Conservation (phyloP, 2,113 vertebrate genomes). For the Diglossa brunneiventris region DNA sequence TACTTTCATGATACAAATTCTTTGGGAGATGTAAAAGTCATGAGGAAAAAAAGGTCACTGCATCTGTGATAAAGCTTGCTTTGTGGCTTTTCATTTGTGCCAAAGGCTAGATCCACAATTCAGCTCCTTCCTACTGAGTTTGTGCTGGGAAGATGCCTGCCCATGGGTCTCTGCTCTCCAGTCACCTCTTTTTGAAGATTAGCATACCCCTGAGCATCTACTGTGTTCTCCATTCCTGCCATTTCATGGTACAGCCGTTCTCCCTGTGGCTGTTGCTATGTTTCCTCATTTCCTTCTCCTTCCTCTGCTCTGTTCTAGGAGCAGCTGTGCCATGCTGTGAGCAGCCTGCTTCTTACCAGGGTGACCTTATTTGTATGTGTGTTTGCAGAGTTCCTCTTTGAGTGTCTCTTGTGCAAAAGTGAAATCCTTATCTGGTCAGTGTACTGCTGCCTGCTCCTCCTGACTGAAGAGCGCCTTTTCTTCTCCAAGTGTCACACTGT, state of each 20-base stretch:
- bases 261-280: background rate
- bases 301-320: background rate
- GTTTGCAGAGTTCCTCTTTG: conserved; percentile 82
- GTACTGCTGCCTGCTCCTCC: conserved; percentile 86
- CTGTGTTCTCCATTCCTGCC: background rate
- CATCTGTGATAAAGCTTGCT: background rate
- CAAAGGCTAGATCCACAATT: background rate
- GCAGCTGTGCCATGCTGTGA: background rate
- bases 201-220: background rate
- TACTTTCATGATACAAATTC: background rate
- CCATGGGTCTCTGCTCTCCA: background rate
- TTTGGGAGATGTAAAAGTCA: background rate
- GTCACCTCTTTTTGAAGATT: conserved; percentile 14
- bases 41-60: background rate
- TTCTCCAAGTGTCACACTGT: conserved; percentile 93
- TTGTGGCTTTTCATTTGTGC: background rate
- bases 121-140: background rate
- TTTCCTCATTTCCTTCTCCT: background rate
- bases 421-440: conserved; percentile 87
- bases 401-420: conserved; percentile 77
- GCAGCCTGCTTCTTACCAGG: background rate
- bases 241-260: background rate
- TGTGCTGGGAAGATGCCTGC: background rate
- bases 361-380: conserved; percentile 3
- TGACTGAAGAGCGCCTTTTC: conserved; percentile 87